Evolutionary conservation across 2,797 vertebrate genomes (phyloP), one percentile per base, ranked within the genome.

Genomic region (Adelosebastes latens): DNA sequence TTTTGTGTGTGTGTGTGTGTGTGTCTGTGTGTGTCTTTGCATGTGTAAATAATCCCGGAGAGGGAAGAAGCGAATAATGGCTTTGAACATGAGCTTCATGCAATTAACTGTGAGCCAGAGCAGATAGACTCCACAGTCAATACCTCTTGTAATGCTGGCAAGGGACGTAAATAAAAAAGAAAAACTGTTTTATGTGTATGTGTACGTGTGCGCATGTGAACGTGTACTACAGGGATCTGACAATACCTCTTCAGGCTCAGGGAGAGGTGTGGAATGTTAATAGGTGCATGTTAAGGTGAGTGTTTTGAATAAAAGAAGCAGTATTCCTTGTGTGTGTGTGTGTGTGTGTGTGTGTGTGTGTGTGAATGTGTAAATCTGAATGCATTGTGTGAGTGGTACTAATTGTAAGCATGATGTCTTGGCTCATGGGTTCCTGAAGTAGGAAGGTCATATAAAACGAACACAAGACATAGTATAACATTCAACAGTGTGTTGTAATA

Each of bases 51-150:
- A 81, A 82, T 79, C 70, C 75, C 39, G 65, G 22, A n/a, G 34
- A 80, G 71, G 64, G 25, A 62, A 80, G 46, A 75, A 67, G 68
- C 5, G 36, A 89, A 89, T 90, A 89, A 91, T 76, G 64, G 83
- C 77, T 86, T 81, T 87, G 65, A 86, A 90, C 85, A 86, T 85
- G 77, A 79, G 84, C 82, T 84, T 83, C 82, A 79, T 90, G 82
- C 85, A 90, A 89, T 93, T 93, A 90, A 89, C 85, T 77, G 76
- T 75, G 72, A 84, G 60, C 80, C 18, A 14, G 4, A 75, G 62
- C 49, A 85, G 81, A 89, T 70, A 83, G 70, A 92, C 81, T 83
- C 68, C 52, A 72, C 60, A 79, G 88, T 92, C 88, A 83, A 91
- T 89, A 91, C 68, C 55, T 77, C 76, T 80, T 87, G 74, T 88